Conservation (phyloP, 2,797 vertebrate genomes). For the Chrysocyon brachyurus region DNA sequence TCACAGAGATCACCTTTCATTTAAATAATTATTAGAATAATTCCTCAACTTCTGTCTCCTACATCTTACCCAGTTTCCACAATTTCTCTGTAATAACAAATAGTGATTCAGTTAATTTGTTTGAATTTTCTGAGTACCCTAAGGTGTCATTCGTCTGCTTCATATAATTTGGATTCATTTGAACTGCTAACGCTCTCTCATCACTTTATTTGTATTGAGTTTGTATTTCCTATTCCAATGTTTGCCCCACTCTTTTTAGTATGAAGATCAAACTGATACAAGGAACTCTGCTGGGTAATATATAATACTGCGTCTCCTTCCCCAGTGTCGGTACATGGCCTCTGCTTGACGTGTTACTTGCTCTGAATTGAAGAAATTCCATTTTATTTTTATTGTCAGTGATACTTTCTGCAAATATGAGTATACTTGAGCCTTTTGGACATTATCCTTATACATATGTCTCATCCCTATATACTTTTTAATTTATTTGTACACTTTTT, state of each 20-base stretch:
- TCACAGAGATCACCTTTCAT: slow-evolving; percentile 21
- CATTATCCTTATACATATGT: not conserved
- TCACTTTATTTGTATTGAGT: not conserved
- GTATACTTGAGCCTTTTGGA: not conserved
- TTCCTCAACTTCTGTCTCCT: not conserved
- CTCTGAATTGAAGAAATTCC: not conserved
- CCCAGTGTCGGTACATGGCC: not conserved
- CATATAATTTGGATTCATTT: slow-evolving; percentile 5
- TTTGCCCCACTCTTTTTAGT: slow-evolving; percentile 11
- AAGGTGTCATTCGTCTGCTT: not conserved
- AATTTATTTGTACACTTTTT: not conserved
- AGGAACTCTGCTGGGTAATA: not conserved
- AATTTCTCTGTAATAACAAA: slow-evolving; percentile 40
- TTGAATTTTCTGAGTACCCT: slow-evolving; percentile 1
- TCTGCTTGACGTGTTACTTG: not conserved
- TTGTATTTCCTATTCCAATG: not conserved
- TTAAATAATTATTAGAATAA: not conserved
- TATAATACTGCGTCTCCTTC: not conserved
- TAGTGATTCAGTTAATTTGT: not conserved
- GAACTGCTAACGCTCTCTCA: not conserved
- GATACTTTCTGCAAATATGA: not conserved
- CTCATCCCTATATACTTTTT: not conserved
- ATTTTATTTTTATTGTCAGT: not conserved
- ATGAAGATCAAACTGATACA: not conserved
- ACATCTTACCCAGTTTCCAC: not conserved